Conservation (phyloP, 2,113 vertebrate genomes). For the Rhabdomys dilectus region DNA sequence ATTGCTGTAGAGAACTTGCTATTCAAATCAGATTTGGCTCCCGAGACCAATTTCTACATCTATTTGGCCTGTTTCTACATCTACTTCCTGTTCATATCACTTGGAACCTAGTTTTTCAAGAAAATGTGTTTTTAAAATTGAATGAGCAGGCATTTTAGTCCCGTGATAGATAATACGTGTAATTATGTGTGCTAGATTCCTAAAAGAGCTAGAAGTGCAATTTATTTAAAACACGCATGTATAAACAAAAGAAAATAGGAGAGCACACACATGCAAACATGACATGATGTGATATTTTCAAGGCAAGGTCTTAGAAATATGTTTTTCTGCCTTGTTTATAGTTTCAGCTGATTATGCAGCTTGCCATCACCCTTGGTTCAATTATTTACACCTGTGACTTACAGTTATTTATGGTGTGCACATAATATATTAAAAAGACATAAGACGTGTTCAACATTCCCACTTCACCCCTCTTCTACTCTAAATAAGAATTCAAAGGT, state of each 20-base stretch:
- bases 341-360: not conserved
- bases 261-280: not conserved
- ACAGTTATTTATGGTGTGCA: not conserved
- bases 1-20: conserved; percentile 64
- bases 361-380: not conserved
- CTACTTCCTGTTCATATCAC: conserved; percentile 58
- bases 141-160: conserved; percentile 41
- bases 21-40: conserved; percentile 77
- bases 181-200: conserved; percentile 46
- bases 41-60: conserved; percentile 69
- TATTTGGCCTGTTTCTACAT: conserved; percentile 45
- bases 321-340: not conserved
- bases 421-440: not conserved
- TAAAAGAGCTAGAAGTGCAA: conserved; percentile 26
- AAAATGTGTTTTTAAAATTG: conserved; percentile 67
- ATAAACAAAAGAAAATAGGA: conserved; percentile 25
- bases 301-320: not conserved
- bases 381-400: not conserved
- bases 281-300: not conserved
- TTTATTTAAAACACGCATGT: conserved; percentile 12
- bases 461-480: not conserved
- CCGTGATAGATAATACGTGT: conserved; percentile 29
- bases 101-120: conserved; percentile 70
- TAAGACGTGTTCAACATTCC: not conserved
- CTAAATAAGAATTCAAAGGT: not conserved